Evolutionary conservation across 2,113 vertebrate genomes (phyloP).

Genomic region (Andinoacara biseriatus): DNA sequence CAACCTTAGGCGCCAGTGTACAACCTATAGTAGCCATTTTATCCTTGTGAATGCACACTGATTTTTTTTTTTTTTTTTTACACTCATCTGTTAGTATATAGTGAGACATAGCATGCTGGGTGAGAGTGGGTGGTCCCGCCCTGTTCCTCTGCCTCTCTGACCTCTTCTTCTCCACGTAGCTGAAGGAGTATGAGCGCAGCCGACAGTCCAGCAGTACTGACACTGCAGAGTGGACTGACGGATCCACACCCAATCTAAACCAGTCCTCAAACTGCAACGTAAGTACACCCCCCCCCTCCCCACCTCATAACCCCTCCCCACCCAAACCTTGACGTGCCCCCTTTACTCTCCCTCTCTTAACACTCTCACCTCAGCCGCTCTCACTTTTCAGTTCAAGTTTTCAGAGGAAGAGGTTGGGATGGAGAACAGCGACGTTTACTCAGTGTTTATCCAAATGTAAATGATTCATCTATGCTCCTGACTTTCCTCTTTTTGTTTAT

Average conservation of each 20-base stretch:
- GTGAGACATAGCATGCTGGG: conserved; percentile 35
- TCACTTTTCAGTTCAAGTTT: conserved; percentile 37
- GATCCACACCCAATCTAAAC: conserved; percentile 86
- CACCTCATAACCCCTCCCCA: not conserved
- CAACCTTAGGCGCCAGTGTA: not conserved
- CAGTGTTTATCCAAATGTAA: conserved; percentile 3
- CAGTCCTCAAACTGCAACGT: conserved; percentile 94
- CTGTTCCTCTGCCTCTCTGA: conserved; percentile 77
- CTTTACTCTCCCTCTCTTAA: conserved; percentile 30
- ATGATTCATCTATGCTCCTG: not conserved
- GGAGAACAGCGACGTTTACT: not conserved
- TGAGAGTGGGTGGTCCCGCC: conserved; percentile 60
- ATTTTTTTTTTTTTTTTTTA: not conserved
- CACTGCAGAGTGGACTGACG: conserved; percentile 90
- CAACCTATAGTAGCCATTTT: not conserved
- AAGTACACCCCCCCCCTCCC: conserved; percentile 78
- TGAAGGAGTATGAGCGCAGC: conserved; percentile 97
- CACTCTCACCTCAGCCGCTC: conserved; percentile 37
- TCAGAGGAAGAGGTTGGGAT: conserved; percentile 4
- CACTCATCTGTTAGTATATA: not conserved
- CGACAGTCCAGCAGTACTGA: conserved; percentile 87
- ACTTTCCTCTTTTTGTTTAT: not conserved
- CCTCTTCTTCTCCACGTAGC: conserved; percentile 88
- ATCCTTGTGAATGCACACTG: conserved; percentile 30
- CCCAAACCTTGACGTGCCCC: conserved; percentile 4